Base-by-base conservation (phyloP, 2,888 invertebrate genomes). In the Agonopterix subpropinquella region DNA sequence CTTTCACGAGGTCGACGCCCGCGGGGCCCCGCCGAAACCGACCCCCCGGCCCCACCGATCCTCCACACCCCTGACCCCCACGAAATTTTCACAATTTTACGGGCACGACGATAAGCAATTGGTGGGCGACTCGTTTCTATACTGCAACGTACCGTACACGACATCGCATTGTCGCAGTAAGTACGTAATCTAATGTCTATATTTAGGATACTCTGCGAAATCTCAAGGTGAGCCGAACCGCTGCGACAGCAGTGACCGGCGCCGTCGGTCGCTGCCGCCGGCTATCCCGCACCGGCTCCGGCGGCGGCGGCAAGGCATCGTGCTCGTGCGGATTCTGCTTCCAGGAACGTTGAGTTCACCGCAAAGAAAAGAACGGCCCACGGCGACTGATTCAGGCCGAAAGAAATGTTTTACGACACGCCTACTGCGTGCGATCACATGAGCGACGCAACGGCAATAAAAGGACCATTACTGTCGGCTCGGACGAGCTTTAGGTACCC, bases 1-100 rank as follows among this genome's bases (percentile, higher is more conserved):
- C 84, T 80, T 78, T 79, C 83, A 77, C 84, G 84, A 77, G 85
- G 83, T 85, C 86, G 84, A 83, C 79, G 85, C 71, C 83, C 85
- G 80, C 70, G 77, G 77, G 77, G 77, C 80, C 80, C 79, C 28
- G 67, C 78, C 74, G 72, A 79, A 79, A 77, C 69, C 73, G 71
- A 73, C 73, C 70, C 71, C 68, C 70, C 61, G 61, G 65, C 72
- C 69, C 70, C 70, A 62, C 62, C 51, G 60, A 57, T 53, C 53
- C 63, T 51, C 62, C 58, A 58, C 63, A 66, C 70, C 72, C 71
- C 76, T 70, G 62, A 69, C 71, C 70, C 67, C 60, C 58, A 60
- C 51, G 57, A 60, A 67, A 70, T 73, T 70, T 66, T 59, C 71
- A 65, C 63, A 67, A 70, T 75, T 72, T 67, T 53, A 62, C 61